Percentiles rank a stretch among this genome's conserved stretches.
These are phyloP conservation scores for Hypomecis punctinalis DNA, from an alignment of 2,888 invertebrate species.

Conservation along the genomic window DNA sequence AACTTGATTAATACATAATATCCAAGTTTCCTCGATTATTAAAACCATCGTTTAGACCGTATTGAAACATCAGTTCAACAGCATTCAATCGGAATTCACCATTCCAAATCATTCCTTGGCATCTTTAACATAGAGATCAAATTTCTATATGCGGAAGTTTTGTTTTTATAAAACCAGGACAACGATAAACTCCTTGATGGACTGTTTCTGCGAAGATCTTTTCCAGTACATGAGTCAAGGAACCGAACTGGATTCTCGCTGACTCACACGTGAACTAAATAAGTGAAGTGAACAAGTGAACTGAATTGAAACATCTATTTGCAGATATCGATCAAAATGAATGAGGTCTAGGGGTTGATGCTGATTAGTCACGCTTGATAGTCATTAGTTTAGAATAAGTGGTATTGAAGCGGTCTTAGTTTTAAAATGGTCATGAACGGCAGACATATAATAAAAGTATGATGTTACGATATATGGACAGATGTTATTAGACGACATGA, in stretches of 20 bases:
- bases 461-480: no score
- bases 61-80: not conserved
- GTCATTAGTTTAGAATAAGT: not conserved
- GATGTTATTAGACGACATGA: no score
- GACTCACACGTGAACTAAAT: constrained; percentile 22
- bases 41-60: not conserved
- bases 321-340: constrained; percentile 14
- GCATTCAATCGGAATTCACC: not conserved
- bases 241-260: constrained; percentile 16
- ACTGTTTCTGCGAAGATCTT: constrained; percentile 19
- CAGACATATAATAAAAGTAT: no score
- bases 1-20: not conserved
- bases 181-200: constrained; percentile 23
- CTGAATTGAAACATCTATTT: constrained; percentile 27
- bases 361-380: constrained; percentile 18
- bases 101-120: not conserved
- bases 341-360: constrained; percentile 8
- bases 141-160: not conserved
- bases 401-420: not conserved
- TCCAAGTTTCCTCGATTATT: not conserved
- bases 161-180: constrained; percentile 15
- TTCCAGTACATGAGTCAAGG: constrained; percentile 22
- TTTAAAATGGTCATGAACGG: not conserved
- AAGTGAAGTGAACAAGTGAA: constrained; percentile 17
- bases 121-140: not conserved